Conservation (phyloP, 2,113 vertebrate genomes). For the Anoplopoma fimbria region DNA sequence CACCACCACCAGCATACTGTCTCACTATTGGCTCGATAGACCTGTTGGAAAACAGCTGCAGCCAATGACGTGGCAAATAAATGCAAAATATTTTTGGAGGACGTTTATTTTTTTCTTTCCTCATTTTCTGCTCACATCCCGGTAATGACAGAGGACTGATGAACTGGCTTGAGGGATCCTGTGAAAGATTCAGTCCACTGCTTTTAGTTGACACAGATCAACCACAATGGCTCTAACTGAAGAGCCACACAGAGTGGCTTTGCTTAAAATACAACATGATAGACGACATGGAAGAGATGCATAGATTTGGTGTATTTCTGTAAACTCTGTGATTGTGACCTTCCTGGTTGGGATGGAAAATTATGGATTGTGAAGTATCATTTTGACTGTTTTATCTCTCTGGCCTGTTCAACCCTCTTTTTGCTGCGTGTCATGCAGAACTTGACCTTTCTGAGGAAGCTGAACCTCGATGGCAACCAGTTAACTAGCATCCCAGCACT, state of each 20-base stretch:
- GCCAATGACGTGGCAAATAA: conserved; percentile 58
- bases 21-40: conserved; percentile 46
- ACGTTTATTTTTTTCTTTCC: conserved; percentile 33
- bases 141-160: conserved; percentile 75
- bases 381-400: conserved; percentile 46
- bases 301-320: conserved; percentile 45
- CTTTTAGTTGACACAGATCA: conserved; percentile 61
- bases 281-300: conserved; percentile 54
- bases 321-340: conserved; percentile 52
- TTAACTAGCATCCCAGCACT: conserved; percentile 80
- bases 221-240: conserved; percentile 54
- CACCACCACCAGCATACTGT: conserved; percentile 24
- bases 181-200: conserved; percentile 53
- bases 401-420: neutral
- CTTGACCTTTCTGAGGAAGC: conserved; percentile 77
- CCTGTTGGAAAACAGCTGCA: conserved; percentile 61
- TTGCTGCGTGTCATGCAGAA: conserved; percentile 55
- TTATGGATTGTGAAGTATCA: conserved; percentile 38
- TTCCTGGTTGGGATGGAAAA: conserved; percentile 33
- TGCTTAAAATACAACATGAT: conserved; percentile 66
- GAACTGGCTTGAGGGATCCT: conserved; percentile 54
- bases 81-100: conserved; percentile 69
- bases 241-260: conserved; percentile 55
- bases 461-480: conserved; percentile 84
- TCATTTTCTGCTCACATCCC: conserved; percentile 52